Evolutionary conservation across 1,140 invertebrate genomes (phyloP).

Genomic region (Zaprionus taronus): DNA sequence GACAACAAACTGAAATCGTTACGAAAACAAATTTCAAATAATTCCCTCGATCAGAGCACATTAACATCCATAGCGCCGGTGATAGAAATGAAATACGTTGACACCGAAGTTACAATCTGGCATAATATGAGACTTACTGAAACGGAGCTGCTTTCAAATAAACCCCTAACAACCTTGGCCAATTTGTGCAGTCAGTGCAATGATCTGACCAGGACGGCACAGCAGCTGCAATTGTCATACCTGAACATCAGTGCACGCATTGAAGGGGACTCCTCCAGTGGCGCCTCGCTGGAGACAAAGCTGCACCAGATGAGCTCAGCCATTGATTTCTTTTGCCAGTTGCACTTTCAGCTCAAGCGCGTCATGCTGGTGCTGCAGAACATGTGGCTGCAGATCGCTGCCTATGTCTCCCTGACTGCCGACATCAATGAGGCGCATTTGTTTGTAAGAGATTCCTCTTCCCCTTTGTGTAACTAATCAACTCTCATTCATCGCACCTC

Average conservation of each 20-base stretch:
- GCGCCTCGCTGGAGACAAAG: constrained; percentile 30
- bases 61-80: constrained; percentile 40
- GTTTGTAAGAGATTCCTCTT: constrained; percentile 43
- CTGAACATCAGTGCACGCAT: constrained; percentile 36
- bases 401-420: constrained; percentile 27
- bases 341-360: constrained; percentile 71
- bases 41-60: neutral
- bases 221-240: constrained; percentile 71
- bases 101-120: neutral
- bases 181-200: constrained; percentile 91
- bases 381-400: constrained; percentile 67
- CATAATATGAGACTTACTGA: constrained; percentile 88
- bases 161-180: constrained; percentile 92
- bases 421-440: constrained; percentile 52
- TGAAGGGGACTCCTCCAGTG: neutral
- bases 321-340: constrained; percentile 76
- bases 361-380: constrained; percentile 62
- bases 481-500: neutral
- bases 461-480: neutral
- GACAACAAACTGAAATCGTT: constrained; percentile 58
- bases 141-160: constrained; percentile 92
- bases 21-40: constrained; percentile 29
- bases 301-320: constrained; percentile 66
- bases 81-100: constrained; percentile 53
- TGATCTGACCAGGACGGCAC: constrained; percentile 88